These are phyloP conservation scores for Dasyurus viverrinus DNA, from an alignment of 2,113 vertebrate genomes.

Conservation along the genomic window DNA sequence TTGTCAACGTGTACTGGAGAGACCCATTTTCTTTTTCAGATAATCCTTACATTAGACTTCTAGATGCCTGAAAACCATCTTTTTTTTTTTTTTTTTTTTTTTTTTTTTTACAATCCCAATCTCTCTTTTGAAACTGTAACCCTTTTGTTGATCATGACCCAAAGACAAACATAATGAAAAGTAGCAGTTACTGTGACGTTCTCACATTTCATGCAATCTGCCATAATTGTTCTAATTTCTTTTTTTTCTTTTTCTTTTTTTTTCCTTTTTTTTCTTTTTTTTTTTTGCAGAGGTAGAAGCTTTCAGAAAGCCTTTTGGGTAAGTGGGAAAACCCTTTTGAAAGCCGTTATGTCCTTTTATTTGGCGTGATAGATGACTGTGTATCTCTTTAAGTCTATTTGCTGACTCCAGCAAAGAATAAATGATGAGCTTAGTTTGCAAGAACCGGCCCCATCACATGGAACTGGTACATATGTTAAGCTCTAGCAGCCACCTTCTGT, in stretches of 20 bases:
- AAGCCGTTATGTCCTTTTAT: constrained; percentile 96
- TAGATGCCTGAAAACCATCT: constrained; percentile 91
- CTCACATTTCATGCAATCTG: constrained; percentile 97
- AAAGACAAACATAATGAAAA: constrained; percentile 94
- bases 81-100: constrained; percentile 21
- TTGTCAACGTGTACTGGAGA: constrained; percentile 94
- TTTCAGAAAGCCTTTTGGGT: constrained; percentile 98
- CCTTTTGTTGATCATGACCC: constrained; percentile 91
- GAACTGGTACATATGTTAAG: constrained; percentile 89
- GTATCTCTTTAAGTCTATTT: constrained; percentile 95
- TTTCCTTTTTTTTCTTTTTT: constrained; percentile 74
- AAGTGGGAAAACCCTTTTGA: constrained; percentile 97
- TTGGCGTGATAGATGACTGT: constrained; percentile 98
- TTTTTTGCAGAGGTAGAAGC: constrained; percentile 99
- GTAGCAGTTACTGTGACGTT: constrained; percentile 94
- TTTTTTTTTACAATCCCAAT: constrained; percentile 87
- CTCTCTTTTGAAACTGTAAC: constrained; percentile 90
- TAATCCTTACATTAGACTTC: constrained; percentile 91
- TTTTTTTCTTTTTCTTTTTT: constrained; percentile 72
- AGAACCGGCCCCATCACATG: constrained; percentile 89
- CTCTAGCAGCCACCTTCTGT: constrained; percentile 93
- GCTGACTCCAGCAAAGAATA: constrained; percentile 96
- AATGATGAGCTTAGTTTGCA: constrained; percentile 94
- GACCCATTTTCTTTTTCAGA: constrained; percentile 94
- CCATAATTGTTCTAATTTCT: constrained; percentile 95